Evolutionary conservation across 2,797 vertebrate species (phyloP).

Genomic region (Okamejei kenojei): DNA sequence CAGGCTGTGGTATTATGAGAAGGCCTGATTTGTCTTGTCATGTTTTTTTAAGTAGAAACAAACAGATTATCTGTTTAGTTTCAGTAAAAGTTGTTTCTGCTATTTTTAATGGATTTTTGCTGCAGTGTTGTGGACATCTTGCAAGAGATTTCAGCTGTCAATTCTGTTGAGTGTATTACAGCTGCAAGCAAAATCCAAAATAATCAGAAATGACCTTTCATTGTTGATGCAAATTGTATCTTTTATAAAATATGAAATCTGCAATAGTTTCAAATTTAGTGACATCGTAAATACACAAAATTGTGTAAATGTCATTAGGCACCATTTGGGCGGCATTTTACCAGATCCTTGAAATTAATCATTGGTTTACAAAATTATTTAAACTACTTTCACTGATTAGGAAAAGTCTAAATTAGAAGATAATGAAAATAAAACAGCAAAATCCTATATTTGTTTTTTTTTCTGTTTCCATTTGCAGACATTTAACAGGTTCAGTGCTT

Average conservation of each 20-base stretch:
- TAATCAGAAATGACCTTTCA: slow-evolving; percentile 80
- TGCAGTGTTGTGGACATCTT: slow-evolving; percentile 42
- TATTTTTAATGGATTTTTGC: slow-evolving; percentile 58
- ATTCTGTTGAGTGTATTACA: slow-evolving; percentile 43
- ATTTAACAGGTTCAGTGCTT: not conserved
- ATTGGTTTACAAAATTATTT: slow-evolving; percentile 34
- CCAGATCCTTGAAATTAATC: slow-evolving; percentile 42
- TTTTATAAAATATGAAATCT: slow-evolving; percentile 65
- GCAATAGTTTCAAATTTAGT: slow-evolving; percentile 57
- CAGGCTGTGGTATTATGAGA: slow-evolving; percentile 47
- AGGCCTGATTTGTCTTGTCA: slow-evolving; percentile 58
- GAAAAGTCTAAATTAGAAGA: not conserved
- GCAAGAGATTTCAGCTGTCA: slow-evolving; percentile 40
- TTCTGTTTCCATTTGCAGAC: not conserved
- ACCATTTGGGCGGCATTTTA: slow-evolving; percentile 76
- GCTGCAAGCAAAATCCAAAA: slow-evolving; percentile 67
- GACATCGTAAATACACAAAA: slow-evolving; percentile 67
- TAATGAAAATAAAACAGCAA: not conserved
- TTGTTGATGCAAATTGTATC: slow-evolving; percentile 99
- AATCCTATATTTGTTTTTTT: not conserved
- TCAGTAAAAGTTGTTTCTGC: slow-evolving; percentile 93
- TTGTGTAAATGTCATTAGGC: slow-evolving; percentile 62
- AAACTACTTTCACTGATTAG: not conserved
- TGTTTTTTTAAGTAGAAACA: slow-evolving; percentile 69
- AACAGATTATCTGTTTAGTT: slow-evolving; percentile 71